Evolutionary conservation across 2,113 vertebrate genomes (phyloP), one percentile per base, ranked within the genome.

Genomic region (Furnarius figulus): DNA sequence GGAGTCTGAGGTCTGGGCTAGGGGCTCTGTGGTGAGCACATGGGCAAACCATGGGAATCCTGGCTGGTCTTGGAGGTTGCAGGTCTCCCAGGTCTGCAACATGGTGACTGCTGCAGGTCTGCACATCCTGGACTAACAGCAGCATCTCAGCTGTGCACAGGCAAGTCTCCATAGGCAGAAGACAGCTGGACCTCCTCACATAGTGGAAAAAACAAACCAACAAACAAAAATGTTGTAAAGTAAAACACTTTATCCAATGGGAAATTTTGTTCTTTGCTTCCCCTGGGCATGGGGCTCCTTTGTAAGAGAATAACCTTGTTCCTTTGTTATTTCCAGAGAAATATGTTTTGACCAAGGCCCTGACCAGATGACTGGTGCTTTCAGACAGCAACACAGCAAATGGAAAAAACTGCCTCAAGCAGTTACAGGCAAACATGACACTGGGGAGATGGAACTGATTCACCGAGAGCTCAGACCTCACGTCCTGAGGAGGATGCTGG

Each of bases 11-110:
- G 22, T 24, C 28, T 8, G 70, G 40, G 39, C 31, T 27, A 14
- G 18, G 40, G 47, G 22, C 14, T 85, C n/a, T 7, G 22, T 5
- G 0, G 20, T 3, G 58, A 63, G 58, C 50, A 11, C 19, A 3
- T 1, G 9, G 70, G n/a, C 70, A 35, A 72, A 10, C 21, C n/a
- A 16, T 22, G 59, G 24, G 44, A 31, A 6, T 11, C 71, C 53
- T 10, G 12, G 10, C 56, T 30, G 55, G 3, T 31, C 46, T 18
- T 1, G 0, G n/a, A 24, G 46, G 27, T 8, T 6, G 3, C 13
- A 14, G 40, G 4, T 59, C 5, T 55, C 31, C 52, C 44, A 25
- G 31, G 7, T 55, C 42, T 50, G 42, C 3, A 3, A 10, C 0
- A 0, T 0, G 2, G 19, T 13, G 42, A 4, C 55, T 31, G 61